Conservation (phyloP, 92 coral and sea anemone species). For the Porites evermanni region DNA sequence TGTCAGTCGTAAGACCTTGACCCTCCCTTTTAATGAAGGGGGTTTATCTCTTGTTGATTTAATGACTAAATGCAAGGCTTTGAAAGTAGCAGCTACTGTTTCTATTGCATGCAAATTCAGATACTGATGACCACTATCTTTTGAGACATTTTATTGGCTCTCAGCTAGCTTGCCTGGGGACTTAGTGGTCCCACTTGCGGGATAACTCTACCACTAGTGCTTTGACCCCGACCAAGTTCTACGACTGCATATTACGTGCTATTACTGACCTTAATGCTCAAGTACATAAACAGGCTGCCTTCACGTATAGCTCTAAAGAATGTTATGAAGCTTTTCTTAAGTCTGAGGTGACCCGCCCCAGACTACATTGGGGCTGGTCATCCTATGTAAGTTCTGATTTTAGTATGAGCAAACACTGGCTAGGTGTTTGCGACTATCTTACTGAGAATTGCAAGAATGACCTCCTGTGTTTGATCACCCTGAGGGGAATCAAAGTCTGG, state of each 20-base stretch:
- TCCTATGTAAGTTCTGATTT: neutral
- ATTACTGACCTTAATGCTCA: too few species aligned
- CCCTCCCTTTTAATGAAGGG: neutral
- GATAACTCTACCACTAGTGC: conserved; percentile 24
- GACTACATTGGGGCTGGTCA: neutral
- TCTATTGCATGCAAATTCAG: neutral
- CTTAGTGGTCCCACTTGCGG: conserved; percentile 5
- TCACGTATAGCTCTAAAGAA: neutral
- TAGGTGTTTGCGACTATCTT: neutral
- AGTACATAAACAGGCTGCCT: too few species aligned
- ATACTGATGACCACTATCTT: neutral
- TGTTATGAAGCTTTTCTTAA: neutral
- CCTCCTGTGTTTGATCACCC: neutral
- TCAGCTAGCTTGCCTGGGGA: neutral
- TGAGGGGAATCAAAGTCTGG: neutral
- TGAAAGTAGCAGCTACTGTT: neutral
- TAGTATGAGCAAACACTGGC: neutral
- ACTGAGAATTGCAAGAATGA: conserved; percentile 20
- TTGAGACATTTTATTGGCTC: neutral
- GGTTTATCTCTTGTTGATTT: conserved; percentile 1
- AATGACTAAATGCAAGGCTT: neutral
- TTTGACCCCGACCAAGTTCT: neutral
- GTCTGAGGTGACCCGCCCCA: neutral
- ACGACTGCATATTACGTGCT: neutral
- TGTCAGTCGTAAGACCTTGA: neutral